Evolutionary conservation across 2,888 invertebrate genomes (phyloP).

Genomic region (Euplagia quadripunctaria): DNA sequence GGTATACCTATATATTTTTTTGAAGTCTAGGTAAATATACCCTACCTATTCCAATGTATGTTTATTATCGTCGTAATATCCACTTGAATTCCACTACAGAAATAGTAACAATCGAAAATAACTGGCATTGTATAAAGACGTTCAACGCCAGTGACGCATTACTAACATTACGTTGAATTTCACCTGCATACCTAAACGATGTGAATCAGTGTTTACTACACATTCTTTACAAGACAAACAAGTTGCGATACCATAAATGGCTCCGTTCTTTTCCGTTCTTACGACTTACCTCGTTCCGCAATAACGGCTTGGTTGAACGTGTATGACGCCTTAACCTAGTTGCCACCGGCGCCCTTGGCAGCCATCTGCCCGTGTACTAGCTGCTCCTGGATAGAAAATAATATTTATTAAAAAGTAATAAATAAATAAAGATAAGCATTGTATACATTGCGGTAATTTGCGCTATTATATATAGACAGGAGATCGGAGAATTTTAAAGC

Average conservation of each 20-base stretch:
- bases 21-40: no score
- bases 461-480: background rate
- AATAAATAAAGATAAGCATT: background rate
- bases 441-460: background rate
- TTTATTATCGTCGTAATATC: background rate
- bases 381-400: constrained; percentile 60
- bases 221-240: constrained; percentile 60
- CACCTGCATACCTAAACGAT: constrained; percentile 46
- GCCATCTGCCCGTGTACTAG: constrained; percentile 65
- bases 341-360: constrained; percentile 69
- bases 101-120: constrained; percentile 1
- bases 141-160: constrained; percentile 9
- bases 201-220: constrained; percentile 67
- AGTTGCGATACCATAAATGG: constrained; percentile 63
- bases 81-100: background rate
- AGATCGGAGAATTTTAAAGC: no score
- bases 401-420: background rate
- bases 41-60: no score
- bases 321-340: constrained; percentile 75
- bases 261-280: constrained; percentile 61
- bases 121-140: constrained; percentile 4
- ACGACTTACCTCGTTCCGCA: constrained; percentile 82
- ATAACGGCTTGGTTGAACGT: constrained; percentile 71
- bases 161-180: constrained; percentile 35
- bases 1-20: no score